Evolutionary conservation across 2,113 vertebrate genomes (phyloP), one percentile per base, ranked within the genome.

Genomic region (Indicator maculatus): DNA sequence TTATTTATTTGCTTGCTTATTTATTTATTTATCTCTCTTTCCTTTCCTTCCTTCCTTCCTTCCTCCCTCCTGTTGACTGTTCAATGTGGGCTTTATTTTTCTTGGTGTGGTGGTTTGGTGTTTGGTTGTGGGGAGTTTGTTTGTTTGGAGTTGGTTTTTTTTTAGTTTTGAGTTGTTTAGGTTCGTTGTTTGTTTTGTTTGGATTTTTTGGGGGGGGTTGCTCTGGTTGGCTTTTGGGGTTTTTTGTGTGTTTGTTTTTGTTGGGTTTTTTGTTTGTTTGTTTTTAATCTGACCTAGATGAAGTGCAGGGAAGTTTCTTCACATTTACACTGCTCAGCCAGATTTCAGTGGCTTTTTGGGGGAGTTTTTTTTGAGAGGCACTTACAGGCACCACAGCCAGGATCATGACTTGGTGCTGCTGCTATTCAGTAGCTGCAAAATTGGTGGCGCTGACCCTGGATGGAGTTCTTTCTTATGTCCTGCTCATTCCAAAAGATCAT

Each of bases 321-420:
- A 16, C 7, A 2, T 16, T 56, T 16, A 6, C 0, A 2, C 41
- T 78, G 27, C 45, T 30, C 30, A 8, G 31, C 5, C 9, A 6
- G 33, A 38, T 33, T 76, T 71, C 67, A 17, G 0, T 8, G 21
- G 33, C 6, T 60, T 64, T 64, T 53, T 13, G 11, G 41, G 44
- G 5, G n/a, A n/a, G 36, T 36, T 36, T 12, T 53, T 52, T 53
- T 53, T 26, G 33, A 76, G 69, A 38, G 33, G 31, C 41, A 3
- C 3, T 38, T 23, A 5, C 0, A 58, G 19, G 30, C 36, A 33
- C 28, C 7, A 8, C 45, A 53, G 39, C 36, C 16, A 21, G 71
- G 39, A 23, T 63, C 47, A 58, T 36, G 15, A 18, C 65, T 31
- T 16, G 33, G 64, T 39, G 75, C 70, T 66, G 59, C 64, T 91